Evolutionary conservation across 1,140 invertebrate genomes (phyloP).

Genomic region (Drosophila baimaii): DNA sequence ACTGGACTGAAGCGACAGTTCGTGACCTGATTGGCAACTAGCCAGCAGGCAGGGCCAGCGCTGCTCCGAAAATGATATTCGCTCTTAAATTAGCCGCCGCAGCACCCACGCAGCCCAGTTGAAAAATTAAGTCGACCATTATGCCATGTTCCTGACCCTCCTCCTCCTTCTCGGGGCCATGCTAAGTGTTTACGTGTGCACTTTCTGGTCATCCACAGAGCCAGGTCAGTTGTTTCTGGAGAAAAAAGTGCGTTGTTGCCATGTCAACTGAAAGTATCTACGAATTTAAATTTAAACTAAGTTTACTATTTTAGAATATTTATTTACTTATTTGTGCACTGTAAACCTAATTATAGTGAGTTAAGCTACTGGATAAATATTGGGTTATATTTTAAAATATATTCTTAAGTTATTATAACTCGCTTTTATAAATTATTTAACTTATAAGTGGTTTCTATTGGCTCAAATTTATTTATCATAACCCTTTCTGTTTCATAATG

Average conservation of each 20-base stretch:
- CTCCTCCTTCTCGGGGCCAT: constrained; percentile 1
- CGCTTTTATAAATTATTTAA: neutral
- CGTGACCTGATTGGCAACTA: constrained; percentile 73
- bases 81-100: constrained; percentile 64
- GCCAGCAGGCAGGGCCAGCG: constrained; percentile 40
- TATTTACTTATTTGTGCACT: too few relatives aligned
- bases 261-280: neutral
- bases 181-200: constrained; percentile 77
- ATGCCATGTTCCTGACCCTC: constrained; percentile 5
- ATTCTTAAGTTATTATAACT: neutral
- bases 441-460: too few relatives aligned
- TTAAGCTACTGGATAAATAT: too few relatives aligned
- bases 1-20: constrained; percentile 52
- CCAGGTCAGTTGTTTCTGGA: constrained; percentile 16
- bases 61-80: constrained; percentile 59
- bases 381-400: too few relatives aligned
- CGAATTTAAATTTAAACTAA: neutral
- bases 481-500: neutral
- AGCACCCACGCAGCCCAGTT: constrained; percentile 25
- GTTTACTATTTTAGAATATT: too few relatives aligned
- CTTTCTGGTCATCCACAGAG: constrained; percentile 20
- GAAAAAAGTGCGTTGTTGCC: constrained; percentile 17
- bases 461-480: neutral
- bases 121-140: constrained; percentile 65
- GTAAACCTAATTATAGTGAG: too few relatives aligned